Conservation (phyloP, 2,113 vertebrate species). For the Triplophysa rosa region DNA sequence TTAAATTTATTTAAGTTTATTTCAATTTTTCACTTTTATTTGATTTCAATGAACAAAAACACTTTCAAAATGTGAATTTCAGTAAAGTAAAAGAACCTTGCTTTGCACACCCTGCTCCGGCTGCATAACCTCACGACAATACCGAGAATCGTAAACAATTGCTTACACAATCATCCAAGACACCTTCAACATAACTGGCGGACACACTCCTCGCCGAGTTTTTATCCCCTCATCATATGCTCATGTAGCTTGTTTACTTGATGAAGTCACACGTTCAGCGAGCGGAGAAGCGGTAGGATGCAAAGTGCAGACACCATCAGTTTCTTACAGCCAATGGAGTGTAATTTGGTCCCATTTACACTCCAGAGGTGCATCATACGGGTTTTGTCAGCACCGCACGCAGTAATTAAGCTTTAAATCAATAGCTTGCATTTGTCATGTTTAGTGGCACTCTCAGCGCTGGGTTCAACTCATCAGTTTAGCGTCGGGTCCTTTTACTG, state of each 20-base stretch:
- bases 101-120: too few species aligned
- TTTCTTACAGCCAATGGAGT: constrained; percentile 99
- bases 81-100: not conserved
- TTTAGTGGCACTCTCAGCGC: constrained; percentile 99
- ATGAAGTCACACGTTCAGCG: constrained; percentile 90
- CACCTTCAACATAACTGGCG: not conserved
- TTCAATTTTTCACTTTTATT: too few species aligned
- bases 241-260: constrained; percentile 80
- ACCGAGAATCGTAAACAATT: not conserved
- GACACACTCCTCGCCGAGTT: constrained; percentile 7
- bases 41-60: too few species aligned
- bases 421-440: constrained; percentile 99
- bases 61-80: too few species aligned
- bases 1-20: too few species aligned
- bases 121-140: too few species aligned
- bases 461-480: constrained; percentile 99
- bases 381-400: constrained; percentile 99
- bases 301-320: constrained; percentile 99
- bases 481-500: constrained; percentile 99
- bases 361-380: constrained; percentile 99
- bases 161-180: not conserved
- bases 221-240: constrained; percentile 36
- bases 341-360: constrained; percentile 99
- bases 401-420: constrained; percentile 99
- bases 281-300: constrained; percentile 90